Percentiles rank a stretch among this genome's conserved stretches.
These are phyloP conservation scores for Aplysina aerophoba DNA, from an alignment of 37 sponge, comb jelly and placozoan genomes.

Conservation along the genomic window DNA sequence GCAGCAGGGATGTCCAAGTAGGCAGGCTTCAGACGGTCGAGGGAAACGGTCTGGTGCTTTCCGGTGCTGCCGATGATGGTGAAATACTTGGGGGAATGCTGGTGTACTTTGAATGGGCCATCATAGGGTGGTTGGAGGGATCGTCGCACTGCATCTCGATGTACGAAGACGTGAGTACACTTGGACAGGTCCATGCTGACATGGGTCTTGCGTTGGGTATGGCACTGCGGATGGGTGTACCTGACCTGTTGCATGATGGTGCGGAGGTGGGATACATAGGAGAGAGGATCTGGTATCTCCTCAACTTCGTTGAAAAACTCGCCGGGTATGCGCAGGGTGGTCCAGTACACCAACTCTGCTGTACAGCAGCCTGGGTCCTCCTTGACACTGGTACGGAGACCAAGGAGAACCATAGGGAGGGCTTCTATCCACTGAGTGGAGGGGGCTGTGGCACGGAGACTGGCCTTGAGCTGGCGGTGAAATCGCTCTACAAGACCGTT, in stretches of 20 bases:
- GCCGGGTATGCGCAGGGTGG: constrained; percentile 25
- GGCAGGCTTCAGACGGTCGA: constrained; percentile 35
- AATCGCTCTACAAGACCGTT: constrained; percentile 39
- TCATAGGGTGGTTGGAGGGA: constrained; percentile 53
- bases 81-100: constrained; percentile 21
- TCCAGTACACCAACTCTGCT: constrained; percentile 33
- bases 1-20: constrained; percentile 2
- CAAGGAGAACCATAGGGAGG: constrained; percentile 35
- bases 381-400: constrained; percentile 19
- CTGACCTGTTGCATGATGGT: constrained; percentile 1
- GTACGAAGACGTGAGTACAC: constrained; percentile 44
- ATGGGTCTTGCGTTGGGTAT: neutral
- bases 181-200: constrained; percentile 6
- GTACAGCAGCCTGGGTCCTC: constrained; percentile 23
- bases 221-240: neutral
- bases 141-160: constrained; percentile 40
- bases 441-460: neutral
- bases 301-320: neutral
- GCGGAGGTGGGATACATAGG: constrained; percentile 29
- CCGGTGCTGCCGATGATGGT: constrained; percentile 31
- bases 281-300: constrained; percentile 18
- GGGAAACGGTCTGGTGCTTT: constrained; percentile 13
- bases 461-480: constrained; percentile 42
- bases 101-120: constrained; percentile 49
- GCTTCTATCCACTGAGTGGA: constrained; percentile 25